Percentiles rank a stretch among this genome's conserved stretches.
These are phyloP conservation scores for Phocoena sinus DNA, from an alignment of 2,113 vertebrate species.

Conservation along the genomic window DNA sequence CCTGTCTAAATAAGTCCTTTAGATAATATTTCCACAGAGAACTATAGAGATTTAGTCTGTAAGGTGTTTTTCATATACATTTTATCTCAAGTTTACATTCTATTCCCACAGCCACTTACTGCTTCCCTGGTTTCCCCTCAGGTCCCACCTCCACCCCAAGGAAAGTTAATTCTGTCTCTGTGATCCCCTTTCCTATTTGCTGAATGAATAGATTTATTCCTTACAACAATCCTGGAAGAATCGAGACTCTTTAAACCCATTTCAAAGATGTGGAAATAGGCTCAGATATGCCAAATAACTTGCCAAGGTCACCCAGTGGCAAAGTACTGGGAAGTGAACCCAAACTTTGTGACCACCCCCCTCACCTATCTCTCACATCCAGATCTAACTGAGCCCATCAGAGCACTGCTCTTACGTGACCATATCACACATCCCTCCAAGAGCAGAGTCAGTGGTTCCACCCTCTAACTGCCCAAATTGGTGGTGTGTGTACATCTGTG, in stretches of 20 bases:
- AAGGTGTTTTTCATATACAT: background rate
- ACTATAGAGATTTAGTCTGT: background rate
- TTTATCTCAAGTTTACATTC: background rate
- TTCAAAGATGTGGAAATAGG: background rate
- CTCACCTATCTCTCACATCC: background rate
- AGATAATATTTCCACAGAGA: background rate
- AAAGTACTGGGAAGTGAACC: background rate
- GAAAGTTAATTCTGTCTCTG: background rate
- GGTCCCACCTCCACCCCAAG: too few species aligned
- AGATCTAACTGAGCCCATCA: background rate
- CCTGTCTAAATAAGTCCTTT: background rate
- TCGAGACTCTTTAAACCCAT: background rate
- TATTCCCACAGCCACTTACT: background rate
- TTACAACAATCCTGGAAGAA: background rate
- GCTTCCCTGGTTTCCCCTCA: background rate
- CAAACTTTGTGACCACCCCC: background rate
- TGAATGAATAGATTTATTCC: background rate
- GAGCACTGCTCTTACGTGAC: background rate
- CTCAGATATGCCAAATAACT: background rate
- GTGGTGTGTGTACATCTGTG: background rate
- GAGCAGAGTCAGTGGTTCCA: too few species aligned
- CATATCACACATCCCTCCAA: accelerated
- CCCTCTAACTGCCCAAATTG: background rate
- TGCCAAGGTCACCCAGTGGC: background rate
- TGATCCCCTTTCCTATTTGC: background rate